Evolutionary conservation across 2,113 vertebrate genomes (phyloP).

Genomic region (Diglossa brunneiventris): DNA sequence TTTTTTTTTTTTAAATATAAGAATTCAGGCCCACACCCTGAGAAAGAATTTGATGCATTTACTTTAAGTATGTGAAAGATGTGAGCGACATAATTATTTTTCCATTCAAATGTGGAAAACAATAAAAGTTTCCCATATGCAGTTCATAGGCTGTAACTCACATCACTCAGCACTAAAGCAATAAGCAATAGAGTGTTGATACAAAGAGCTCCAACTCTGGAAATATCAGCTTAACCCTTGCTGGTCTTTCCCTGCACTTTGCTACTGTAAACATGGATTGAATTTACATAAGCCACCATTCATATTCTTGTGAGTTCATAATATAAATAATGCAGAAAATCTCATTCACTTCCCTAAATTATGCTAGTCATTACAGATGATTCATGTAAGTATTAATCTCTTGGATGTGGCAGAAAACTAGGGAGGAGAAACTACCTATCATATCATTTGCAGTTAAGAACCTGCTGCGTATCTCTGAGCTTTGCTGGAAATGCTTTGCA

Average conservation of each 20-base stretch:
- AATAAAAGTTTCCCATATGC: conserved; percentile 68
- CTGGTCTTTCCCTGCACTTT: conserved; percentile 33
- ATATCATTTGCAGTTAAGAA: conserved; percentile 78
- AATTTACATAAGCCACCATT: conserved; percentile 74
- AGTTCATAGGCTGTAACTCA: conserved; percentile 63
- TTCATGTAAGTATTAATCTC: conserved; percentile 78
- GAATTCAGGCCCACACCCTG: conserved; percentile 57
- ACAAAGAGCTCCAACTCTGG: conserved; percentile 57
- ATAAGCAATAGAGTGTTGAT: conserved; percentile 61
- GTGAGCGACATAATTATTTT: conserved; percentile 70
- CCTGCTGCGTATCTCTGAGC: conserved; percentile 68
- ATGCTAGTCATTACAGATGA: conserved; percentile 78
- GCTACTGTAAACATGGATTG: conserved; percentile 67
- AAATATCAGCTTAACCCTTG: conserved; percentile 68
- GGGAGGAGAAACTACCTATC: conserved; percentile 75
- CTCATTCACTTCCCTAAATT: conserved; percentile 76
- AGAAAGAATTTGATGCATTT: conserved; percentile 73
- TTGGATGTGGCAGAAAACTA: conserved; percentile 75
- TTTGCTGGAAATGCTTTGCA: conserved; percentile 64
- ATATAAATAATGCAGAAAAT: conserved; percentile 80
- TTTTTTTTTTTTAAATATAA: conserved; percentile 49
- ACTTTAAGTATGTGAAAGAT: conserved; percentile 64
- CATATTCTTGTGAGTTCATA: conserved; percentile 69
- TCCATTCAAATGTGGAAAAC: conserved; percentile 71
- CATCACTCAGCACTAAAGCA: conserved; percentile 58